Percentiles rank a stretch among this genome's conserved stretches.
Conservation (phyloP, 2,888 invertebrate genomes). For the Pammene fasciana region DNA sequence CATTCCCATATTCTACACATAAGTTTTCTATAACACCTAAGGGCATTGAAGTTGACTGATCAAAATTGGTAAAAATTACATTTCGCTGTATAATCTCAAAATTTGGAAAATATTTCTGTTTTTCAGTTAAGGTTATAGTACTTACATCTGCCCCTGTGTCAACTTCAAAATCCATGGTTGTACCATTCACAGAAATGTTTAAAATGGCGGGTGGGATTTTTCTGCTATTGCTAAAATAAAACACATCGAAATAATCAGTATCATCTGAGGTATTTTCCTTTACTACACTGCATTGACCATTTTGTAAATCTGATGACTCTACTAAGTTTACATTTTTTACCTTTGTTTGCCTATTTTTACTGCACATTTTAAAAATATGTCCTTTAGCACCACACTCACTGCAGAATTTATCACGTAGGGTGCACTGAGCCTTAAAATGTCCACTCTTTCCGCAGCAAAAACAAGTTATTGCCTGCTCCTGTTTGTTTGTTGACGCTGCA, state of each 20-base stretch:
- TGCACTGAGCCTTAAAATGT: constrained; percentile 14
- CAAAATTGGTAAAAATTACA: constrained; percentile 25
- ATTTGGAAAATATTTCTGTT: constrained; percentile 29
- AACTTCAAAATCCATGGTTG: background rate
- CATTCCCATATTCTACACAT: background rate
- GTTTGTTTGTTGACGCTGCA: background rate
- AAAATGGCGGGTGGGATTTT: constrained; percentile 23
- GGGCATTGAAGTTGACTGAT: constrained; percentile 20
- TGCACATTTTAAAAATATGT: constrained; percentile 10
- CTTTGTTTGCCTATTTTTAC: background rate
- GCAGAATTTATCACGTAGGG: background rate
- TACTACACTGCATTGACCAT: background rate
- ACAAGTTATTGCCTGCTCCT: background rate
- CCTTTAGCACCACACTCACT: constrained; percentile 25
- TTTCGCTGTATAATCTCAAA: constrained; percentile 7
- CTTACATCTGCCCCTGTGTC: constrained; percentile 26
- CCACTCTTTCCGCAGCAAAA: constrained; percentile 22
- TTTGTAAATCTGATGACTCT: background rate
- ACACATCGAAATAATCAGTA: constrained; percentile 16
- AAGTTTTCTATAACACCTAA: constrained; percentile 23
- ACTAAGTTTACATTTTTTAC: background rate
- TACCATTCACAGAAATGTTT: constrained; percentile 5
- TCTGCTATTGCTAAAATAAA: constrained; percentile 8
- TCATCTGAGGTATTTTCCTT: background rate
- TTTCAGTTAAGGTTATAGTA: constrained; percentile 24